Base-by-base conservation (phyloP, 2,888 invertebrate genomes). In the Drymonia ruficornis region DNA sequence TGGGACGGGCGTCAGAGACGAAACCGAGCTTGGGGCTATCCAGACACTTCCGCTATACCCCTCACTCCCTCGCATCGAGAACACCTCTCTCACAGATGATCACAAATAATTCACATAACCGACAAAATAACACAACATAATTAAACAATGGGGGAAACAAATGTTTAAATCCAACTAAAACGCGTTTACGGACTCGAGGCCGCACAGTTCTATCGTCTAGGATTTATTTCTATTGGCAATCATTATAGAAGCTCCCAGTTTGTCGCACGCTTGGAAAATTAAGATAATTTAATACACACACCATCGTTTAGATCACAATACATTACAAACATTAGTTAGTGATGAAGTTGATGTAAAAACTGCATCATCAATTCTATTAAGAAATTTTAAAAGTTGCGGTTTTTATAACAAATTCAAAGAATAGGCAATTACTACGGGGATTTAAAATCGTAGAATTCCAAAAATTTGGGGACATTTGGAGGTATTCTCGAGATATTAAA, bases 31-130 rank as follows among this genome's bases (percentile, higher is more conserved):
- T 74, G 89, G 91, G 89, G 87, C 87, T 87, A 85, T 87, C 88
- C 87, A 84, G 80, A 89, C 90, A 91, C 89, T 87, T 88, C 89
- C 89, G 89, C 91, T 89, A 88, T 90, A 91, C 91, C 91, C 91
- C 91, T 89, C 91, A 90, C 91, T 91, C 91, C 89, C 91, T 90
- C 89, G 88, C 87, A 91, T 91, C 91, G 91, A 91, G 91, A 91
- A 92, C 91, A 92, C 91, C 91, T 91, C 91, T 91, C 91, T 91
- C 91, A 91, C 91, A 91, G 84, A 89, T 90, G 86, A 88, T 89
- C 84, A 90, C 86, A 92, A 90, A 89, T 88, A 86, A 89, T 87
- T 70, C 83, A 87, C 80, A 86, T 82, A 89, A 88, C 81, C 83
- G 89, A 91, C 83, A 83, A 76, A 86, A 87, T 74, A 89, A 91